phyloP scores from a whole-genome alignment of 2,888 invertebrate species.

The Adineta ricciae region DNA sequence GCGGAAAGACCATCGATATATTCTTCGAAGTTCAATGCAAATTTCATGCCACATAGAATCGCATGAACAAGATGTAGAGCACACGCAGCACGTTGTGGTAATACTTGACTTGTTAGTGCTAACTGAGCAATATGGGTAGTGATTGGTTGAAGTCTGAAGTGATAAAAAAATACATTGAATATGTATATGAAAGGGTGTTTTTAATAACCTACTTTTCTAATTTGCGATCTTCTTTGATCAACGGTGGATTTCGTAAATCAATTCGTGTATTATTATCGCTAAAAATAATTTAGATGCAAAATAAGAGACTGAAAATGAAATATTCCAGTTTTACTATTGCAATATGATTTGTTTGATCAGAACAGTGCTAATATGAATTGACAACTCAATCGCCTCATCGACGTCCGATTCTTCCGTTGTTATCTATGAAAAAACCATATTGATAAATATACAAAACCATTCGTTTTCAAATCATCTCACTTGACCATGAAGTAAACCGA shows the following conservation, averaged over 20 bases:
- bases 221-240: not conserved
- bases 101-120: not conserved
- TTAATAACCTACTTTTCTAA: not conserved
- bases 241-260: not conserved
- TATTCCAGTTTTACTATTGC: not conserved
- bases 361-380: conserved; percentile 30
- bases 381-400: conserved; percentile 30
- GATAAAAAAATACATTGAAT: not conserved
- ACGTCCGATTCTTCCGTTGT: not conserved
- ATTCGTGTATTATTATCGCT: not conserved
- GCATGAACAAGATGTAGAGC: conserved; percentile 19
- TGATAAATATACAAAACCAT: not conserved
- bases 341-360: conserved; percentile 23
- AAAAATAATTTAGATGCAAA: not conserved
- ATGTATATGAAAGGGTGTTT: not conserved
- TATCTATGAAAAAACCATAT: not conserved
- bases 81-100: conserved; percentile 7
- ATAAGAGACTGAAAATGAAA: too few species aligned
- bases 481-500: conserved; percentile 13
- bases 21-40: not conserved
- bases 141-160: not conserved
- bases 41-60: not conserved
- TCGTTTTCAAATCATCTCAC: not conserved
- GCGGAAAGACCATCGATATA: not conserved
- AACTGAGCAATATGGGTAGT: not conserved